Evolutionary conservation across 2,888 invertebrate species (phyloP).

Genomic region (Pinctada fucata): DNA sequence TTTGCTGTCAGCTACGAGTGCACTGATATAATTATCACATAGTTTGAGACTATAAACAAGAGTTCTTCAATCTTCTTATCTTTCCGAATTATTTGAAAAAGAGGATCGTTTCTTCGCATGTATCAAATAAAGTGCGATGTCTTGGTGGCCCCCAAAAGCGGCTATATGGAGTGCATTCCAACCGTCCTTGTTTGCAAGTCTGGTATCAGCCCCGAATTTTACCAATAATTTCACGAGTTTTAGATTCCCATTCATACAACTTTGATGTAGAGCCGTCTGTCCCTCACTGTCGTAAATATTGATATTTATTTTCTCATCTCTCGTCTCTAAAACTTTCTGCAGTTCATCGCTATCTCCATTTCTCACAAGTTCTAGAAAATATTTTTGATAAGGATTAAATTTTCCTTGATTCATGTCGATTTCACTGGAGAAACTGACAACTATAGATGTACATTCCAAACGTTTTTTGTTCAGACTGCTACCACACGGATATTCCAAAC

Average conservation of each 20-base stretch:
- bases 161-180: conserved; percentile 77
- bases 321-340: conserved; percentile 71
- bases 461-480: not conserved
- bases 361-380: conserved; percentile 73
- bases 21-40: no score
- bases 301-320: conserved; percentile 74
- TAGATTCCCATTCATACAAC: conserved; percentile 76
- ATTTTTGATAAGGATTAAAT: conserved; percentile 61
- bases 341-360: conserved; percentile 73
- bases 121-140: conserved; percentile 72
- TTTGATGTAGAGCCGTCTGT: conserved; percentile 76
- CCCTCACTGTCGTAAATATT: conserved; percentile 76
- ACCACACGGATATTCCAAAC: not conserved
- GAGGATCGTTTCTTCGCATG: conserved; percentile 47
- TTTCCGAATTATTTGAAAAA: not conserved
- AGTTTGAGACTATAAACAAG: no score
- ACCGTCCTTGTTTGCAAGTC: conserved; percentile 76
- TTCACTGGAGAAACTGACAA: not conserved
- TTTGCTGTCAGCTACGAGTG: no score
- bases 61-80: not conserved
- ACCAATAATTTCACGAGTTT: conserved; percentile 77
- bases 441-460: not conserved
- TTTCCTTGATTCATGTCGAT: conserved; percentile 9
- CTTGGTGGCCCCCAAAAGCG: conserved; percentile 75
- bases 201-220: conserved; percentile 76